phyloP scores from a whole-genome alignment of 2,888 invertebrate genomes.

The Dryococelus australis region DNA sequence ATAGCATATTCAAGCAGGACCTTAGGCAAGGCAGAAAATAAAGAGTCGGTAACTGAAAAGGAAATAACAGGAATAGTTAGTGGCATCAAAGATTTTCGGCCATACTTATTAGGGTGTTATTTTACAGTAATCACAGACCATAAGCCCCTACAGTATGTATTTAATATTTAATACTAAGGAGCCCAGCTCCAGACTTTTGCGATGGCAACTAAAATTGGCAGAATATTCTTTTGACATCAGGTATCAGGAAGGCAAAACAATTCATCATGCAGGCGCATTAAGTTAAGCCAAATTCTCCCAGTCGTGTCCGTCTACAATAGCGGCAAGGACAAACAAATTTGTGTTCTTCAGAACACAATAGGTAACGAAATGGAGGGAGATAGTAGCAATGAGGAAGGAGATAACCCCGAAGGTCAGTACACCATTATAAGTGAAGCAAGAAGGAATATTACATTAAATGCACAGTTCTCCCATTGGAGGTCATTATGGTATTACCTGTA shows the following conservation, averaged over 20 bases:
- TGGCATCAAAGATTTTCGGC: constrained; percentile 34
- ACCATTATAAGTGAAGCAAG: background rate
- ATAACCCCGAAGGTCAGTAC: background rate
- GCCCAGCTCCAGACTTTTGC: too few species aligned
- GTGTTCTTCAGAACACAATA: too few species aligned
- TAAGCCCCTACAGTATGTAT: constrained; percentile 27
- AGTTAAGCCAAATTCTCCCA: too few species aligned
- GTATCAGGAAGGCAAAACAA: constrained; percentile 30
- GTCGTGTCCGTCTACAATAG: too few species aligned
- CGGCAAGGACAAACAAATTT: too few species aligned
- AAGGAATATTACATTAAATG: background rate
- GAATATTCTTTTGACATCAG: constrained; percentile 41
- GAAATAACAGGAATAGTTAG: constrained; percentile 43
- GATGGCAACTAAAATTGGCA: too few species aligned
- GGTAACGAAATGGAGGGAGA: background rate
- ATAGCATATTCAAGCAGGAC: constrained; percentile 41
- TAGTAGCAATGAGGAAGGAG: background rate
- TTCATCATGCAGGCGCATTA: constrained; percentile 33
- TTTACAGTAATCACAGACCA: constrained; percentile 41
- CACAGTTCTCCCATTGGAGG: background rate
- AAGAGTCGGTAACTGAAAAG: constrained; percentile 34
- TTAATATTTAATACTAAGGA: constrained; percentile 33
- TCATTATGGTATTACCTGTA: background rate
- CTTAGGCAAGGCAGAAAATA: constrained; percentile 31
- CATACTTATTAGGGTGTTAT: constrained; percentile 39